A percentile compares a stretch with the other conserved stretches of the same genome.
Evolutionary conservation across 2,888 invertebrate genomes (phyloP).

Genomic region (Sialis fuliginosa): DNA sequence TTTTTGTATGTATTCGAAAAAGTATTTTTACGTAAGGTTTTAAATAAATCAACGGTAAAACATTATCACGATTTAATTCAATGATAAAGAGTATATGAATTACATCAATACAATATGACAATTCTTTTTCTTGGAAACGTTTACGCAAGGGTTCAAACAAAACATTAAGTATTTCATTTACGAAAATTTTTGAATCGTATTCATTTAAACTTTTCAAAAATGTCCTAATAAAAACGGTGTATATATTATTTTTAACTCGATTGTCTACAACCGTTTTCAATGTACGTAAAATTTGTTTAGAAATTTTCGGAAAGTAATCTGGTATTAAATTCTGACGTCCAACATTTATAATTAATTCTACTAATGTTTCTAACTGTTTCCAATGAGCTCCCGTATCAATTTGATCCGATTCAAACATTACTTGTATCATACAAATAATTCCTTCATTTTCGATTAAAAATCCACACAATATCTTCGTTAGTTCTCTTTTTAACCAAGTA

Average conservation of each 20-base stretch:
- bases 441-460: constrained; percentile 43
- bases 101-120: background rate
- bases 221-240: constrained; percentile 27
- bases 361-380: constrained; percentile 47
- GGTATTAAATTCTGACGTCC: constrained; percentile 27
- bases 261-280: constrained; percentile 24
- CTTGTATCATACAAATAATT: constrained; percentile 40
- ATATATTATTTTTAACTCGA: constrained; percentile 23
- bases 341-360: constrained; percentile 39
- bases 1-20: constrained; percentile 11
- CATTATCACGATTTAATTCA: constrained; percentile 1
- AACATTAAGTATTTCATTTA: constrained; percentile 21
- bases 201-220: constrained; percentile 35
- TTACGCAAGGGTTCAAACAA: constrained; percentile 19
- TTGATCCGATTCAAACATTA: constrained; percentile 38
- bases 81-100: constrained; percentile 1
- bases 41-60: background rate
- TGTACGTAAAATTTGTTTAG: constrained; percentile 32
- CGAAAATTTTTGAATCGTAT: constrained; percentile 26
- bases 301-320: constrained; percentile 35
- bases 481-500: constrained; percentile 40
- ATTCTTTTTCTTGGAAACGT: constrained; percentile 2
- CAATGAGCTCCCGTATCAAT: constrained; percentile 41
- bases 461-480: constrained; percentile 39
- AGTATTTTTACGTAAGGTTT: constrained; percentile 7